These are phyloP conservation scores for Umimayanthus kanabou DNA, from an alignment of 92 coral and sea anemone genomes.

Conservation along the genomic window DNA sequence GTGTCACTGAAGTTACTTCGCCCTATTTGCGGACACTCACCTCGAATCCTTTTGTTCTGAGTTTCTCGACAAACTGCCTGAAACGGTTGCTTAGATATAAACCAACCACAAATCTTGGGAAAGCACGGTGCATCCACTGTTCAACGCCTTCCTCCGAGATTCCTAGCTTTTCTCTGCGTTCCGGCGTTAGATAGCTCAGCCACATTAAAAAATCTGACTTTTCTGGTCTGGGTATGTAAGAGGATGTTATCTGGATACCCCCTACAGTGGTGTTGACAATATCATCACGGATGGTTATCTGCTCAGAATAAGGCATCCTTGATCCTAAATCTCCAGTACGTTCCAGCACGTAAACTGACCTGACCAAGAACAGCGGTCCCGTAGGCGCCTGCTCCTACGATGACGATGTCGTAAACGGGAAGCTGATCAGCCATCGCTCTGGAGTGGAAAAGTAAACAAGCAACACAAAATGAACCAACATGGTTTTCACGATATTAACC, in stretches of 20 bases:
- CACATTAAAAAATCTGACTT: slow-evolving; percentile 44
- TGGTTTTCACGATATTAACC: too few species aligned
- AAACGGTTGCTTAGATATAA: slow-evolving; percentile 54
- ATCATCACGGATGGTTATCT: slow-evolving; percentile 46
- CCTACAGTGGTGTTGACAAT: slow-evolving; percentile 50
- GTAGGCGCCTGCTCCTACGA: slow-evolving; percentile 57
- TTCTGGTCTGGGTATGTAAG: slow-evolving; percentile 46
- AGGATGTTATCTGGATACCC: slow-evolving; percentile 46
- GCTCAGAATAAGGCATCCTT: slow-evolving; percentile 44
- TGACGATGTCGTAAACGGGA: slow-evolving; percentile 33
- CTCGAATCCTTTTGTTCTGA: slow-evolving; percentile 37
- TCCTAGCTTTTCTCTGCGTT: slow-evolving; percentile 30
- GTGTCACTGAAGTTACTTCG: slow-evolving; percentile 26
- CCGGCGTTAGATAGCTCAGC: slow-evolving; percentile 45
- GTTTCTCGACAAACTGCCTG: slow-evolving; percentile 42
- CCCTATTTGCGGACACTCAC: slow-evolving; percentile 30
- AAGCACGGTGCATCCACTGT: slow-evolving; percentile 45
- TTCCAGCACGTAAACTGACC: slow-evolving; percentile 37
- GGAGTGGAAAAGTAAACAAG: neutral
- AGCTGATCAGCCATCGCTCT: neutral
- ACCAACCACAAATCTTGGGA: slow-evolving; percentile 54
- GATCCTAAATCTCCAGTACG: slow-evolving; percentile 27
- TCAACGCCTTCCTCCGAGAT: slow-evolving; percentile 35
- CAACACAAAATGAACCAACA: too few species aligned
- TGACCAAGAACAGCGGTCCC: slow-evolving; percentile 44